Conservation (phyloP, 2,797 vertebrate species). For the Helicolenus hilgendorfi region DNA sequence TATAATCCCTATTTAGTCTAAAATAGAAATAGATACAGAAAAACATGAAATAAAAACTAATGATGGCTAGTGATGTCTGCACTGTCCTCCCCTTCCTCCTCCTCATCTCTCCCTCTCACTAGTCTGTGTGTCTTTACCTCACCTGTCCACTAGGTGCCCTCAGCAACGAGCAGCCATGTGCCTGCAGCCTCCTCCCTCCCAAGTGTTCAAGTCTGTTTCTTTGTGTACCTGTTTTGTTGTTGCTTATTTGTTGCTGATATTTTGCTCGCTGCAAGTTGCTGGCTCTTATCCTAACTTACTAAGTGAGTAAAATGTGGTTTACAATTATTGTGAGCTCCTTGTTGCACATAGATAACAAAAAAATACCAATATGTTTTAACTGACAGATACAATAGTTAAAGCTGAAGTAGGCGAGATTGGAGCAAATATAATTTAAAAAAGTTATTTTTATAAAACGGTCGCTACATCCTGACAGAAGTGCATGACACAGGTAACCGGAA, state of each 20-base stretch:
- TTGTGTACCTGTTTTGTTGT: background rate
- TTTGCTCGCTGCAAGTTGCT: background rate
- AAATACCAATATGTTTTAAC: background rate
- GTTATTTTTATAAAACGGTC: too few species aligned
- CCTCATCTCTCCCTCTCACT: background rate
- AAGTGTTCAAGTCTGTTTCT: background rate
- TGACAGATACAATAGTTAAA: background rate
- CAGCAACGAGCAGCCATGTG: constrained; percentile 4
- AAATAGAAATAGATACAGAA: background rate
- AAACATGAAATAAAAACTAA: background rate
- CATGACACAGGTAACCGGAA: too few species aligned
- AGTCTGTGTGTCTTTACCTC: background rate
- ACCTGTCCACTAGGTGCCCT: constrained; percentile 65
- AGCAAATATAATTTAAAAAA: too few species aligned
- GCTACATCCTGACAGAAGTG: too few species aligned
- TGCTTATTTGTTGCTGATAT: background rate
- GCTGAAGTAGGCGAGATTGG: too few species aligned
- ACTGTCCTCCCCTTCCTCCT: background rate
- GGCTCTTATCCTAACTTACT: background rate
- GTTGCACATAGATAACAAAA: background rate
- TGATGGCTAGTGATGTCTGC: background rate
- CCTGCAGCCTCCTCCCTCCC: background rate
- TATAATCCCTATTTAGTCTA: background rate
- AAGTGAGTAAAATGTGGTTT: background rate
- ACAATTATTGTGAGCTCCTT: background rate